A percentile compares a stretch with the other conserved stretches of the same genome.
Conservation (phyloP, 2,113 vertebrate genomes). For the Craseonycteris thonglongyai region DNA sequence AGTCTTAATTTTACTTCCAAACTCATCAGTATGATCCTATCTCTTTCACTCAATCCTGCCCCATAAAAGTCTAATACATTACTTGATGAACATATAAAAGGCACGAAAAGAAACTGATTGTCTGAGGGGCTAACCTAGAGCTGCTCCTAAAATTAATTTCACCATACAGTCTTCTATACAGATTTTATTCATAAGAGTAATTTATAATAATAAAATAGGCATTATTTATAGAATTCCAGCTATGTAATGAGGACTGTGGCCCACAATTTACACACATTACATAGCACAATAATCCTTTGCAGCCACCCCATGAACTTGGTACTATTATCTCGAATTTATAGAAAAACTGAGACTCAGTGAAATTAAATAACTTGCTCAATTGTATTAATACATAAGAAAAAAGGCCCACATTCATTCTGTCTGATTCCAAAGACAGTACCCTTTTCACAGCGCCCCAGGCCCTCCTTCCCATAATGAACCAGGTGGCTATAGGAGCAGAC, state of each 20-base stretch:
- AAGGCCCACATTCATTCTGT: not conserved
- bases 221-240: not conserved
- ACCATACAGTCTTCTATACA: not conserved
- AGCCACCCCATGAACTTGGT: not conserved
- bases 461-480: not conserved
- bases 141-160: slow-evolving; percentile 1
- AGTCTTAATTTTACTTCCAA: not conserved
- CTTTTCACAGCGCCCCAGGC: not conserved
- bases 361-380: not conserved
- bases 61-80: not conserved
- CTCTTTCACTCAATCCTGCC: not conserved
- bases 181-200: not conserved
- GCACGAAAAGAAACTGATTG: not conserved
- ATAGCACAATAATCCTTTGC: not conserved
- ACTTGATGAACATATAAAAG: not conserved
- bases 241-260: not conserved
- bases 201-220: not conserved
- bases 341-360: not conserved
- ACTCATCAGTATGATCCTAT: not conserved
- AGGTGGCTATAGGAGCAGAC: not conserved
- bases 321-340: not conserved
- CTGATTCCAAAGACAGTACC: not conserved
- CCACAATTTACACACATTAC: not conserved
- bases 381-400: not conserved
- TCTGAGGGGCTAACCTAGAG: not conserved